Evolutionary conservation across 2,888 invertebrate genomes (phyloP), one percentile per base, ranked within the genome.

Genomic region (Timandra comae): DNA sequence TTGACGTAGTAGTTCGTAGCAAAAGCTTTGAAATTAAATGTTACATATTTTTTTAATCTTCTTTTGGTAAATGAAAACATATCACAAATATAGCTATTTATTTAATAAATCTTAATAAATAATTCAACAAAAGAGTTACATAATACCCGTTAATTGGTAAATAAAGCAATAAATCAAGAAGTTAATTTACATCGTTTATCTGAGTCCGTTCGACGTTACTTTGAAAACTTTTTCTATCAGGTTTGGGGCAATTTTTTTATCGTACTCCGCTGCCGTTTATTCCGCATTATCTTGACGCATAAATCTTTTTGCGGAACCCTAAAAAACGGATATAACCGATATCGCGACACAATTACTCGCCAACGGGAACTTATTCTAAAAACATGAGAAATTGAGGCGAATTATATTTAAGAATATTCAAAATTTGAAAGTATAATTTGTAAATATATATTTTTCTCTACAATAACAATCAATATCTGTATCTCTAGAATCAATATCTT

Each of bases 201-300:
- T 16, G 6, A n/a, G n/a, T 53, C 46, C 52, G 48, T 47, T 48
- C 47, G 43, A 51, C 16, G 16, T 5, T 42, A 38, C 27, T 28
- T 11, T 10, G n/a, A n/a, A 34, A 63, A 63, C 50, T 63, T 63
- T 63, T 63, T 63, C 63, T 61, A 63, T 63, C 63, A 55, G 47
- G 48, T 36, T 36, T 35, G 29, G 38, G 43, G 32, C 45, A 37
- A 52, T 59, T 59, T 52, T 52, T 51, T 47, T 45, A 46, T 41
- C 44, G 43, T 37, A 30, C 41, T 42, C 38, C 30, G 36, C 40
- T 21, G 29, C 39, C 31, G 16, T 16, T 16, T 6, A 6, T 16
- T 16, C 37, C 41, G 30, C 32, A 52, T 43, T 52, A 56, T 53
- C 52, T 45, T 33, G 37, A 13, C 26, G 33, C 43, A 48, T 53